Conservation (phyloP, 2,888 invertebrate species). For the Rotaria socialis region DNA sequence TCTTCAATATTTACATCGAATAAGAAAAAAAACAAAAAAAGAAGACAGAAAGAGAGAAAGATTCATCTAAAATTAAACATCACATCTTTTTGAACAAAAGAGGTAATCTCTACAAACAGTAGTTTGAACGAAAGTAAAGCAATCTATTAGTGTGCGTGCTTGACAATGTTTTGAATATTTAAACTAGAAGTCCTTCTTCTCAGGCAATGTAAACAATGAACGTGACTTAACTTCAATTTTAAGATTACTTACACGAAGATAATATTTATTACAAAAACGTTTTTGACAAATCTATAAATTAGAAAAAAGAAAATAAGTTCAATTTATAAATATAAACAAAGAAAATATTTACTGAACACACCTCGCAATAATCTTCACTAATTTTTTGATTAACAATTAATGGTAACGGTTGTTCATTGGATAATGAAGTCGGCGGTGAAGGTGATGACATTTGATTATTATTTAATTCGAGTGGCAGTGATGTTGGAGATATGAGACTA, state of each 20-base stretch:
- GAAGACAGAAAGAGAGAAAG: background rate
- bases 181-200: constrained; percentile 18
- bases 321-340: too few species aligned
- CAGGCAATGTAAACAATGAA: constrained; percentile 32
- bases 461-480: background rate
- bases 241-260: constrained; percentile 38
- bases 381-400: background rate
- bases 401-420: background rate
- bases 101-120: constrained; percentile 19
- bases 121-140: constrained; percentile 29
- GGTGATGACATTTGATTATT: background rate
- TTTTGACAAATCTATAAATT: constrained; percentile 41
- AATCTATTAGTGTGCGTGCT: constrained; percentile 32
- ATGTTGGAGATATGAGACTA: background rate
- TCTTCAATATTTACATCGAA: constrained; percentile 35
- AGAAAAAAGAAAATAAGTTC: background rate
- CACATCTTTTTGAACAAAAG: constrained; percentile 26
- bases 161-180: constrained; percentile 29
- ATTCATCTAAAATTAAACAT: constrained; percentile 32
- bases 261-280: constrained; percentile 47
- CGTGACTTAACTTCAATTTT: constrained; percentile 12
- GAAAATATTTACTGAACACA: background rate
- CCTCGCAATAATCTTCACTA: constrained; percentile 24
- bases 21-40: background rate
- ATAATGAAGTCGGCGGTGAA: background rate